These are phyloP conservation scores for Cydia pomonella DNA, from an alignment of 1,140 invertebrate genomes.

Conservation along the genomic window DNA sequence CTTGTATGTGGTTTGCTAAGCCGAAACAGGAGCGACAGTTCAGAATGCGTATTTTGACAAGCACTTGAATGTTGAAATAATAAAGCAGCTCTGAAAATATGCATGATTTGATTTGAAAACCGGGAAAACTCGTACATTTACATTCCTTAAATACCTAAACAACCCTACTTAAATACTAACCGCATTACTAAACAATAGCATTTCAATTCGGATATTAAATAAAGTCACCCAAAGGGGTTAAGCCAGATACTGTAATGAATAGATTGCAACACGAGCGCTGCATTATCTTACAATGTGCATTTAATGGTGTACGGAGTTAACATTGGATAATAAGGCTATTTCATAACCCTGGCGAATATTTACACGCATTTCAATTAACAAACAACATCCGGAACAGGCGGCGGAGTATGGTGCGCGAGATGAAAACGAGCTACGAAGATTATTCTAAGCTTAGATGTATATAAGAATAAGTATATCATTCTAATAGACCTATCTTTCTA, in stretches of 20 bases:
- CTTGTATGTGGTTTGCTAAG: no score
- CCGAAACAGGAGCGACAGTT: neutral
- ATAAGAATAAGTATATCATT: no score
- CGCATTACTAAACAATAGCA: conserved; percentile 11
- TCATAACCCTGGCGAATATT: conserved; percentile 48
- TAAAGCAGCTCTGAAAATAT: neutral
- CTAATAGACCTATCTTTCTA: no score
- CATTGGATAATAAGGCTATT: conserved; percentile 48
- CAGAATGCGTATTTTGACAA: neutral
- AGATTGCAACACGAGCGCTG: conserved; percentile 23
- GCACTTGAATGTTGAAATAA: neutral
- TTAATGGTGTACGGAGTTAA: conserved; percentile 21
- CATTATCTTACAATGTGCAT: conserved; percentile 18
- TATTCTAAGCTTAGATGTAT: neutral
- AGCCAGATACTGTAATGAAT: conserved; percentile 22
- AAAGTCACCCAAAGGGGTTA: conserved; percentile 11
- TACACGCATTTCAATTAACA: conserved; percentile 74
- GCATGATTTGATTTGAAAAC: neutral
- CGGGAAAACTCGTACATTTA: neutral
- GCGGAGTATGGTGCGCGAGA: conserved; percentile 52
- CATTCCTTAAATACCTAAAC: conserved; percentile 5
- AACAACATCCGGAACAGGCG: conserved; percentile 57
- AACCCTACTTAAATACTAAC: neutral
- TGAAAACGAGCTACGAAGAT: conserved; percentile 46
- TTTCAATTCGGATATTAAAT: neutral